Percentiles rank a stretch among this genome's conserved stretches.
These are phyloP conservation scores for Setophaga petechia DNA, from an alignment of 2,113 vertebrate species.

Conservation along the genomic window DNA sequence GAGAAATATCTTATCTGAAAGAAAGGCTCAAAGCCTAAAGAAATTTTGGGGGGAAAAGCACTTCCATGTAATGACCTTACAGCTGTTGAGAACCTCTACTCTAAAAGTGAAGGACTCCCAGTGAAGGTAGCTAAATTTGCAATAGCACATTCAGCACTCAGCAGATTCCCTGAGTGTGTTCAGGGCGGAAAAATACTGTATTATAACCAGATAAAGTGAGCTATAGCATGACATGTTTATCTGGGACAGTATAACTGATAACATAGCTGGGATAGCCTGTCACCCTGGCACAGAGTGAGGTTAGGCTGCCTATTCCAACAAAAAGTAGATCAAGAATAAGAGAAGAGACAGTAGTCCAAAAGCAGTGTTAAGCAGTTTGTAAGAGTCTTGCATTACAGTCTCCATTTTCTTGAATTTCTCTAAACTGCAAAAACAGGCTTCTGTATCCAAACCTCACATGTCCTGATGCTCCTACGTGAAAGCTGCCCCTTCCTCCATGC, in stretches of 20 bases:
- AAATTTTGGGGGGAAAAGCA: neutral
- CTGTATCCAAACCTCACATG: neutral
- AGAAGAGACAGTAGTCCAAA: neutral
- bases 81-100: neutral
- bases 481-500: neutral
- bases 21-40: neutral
- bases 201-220: neutral
- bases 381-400: neutral
- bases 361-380: neutral
- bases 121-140: neutral
- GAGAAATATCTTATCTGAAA: neutral
- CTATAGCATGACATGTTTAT: neutral
- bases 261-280: neutral
- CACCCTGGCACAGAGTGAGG: neutral
- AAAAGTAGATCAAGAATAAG: neutral
- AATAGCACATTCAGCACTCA: neutral
- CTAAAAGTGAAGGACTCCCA: neutral
- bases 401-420: neutral
- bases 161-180: neutral
- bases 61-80: neutral
- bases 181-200: neutral
- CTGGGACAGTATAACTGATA: neutral
- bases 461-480: neutral
- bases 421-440: neutral
- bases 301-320: neutral